These are phyloP conservation scores for Perca flavescens DNA, from an alignment of 2,113 vertebrate genomes.

Conservation along the genomic window DNA sequence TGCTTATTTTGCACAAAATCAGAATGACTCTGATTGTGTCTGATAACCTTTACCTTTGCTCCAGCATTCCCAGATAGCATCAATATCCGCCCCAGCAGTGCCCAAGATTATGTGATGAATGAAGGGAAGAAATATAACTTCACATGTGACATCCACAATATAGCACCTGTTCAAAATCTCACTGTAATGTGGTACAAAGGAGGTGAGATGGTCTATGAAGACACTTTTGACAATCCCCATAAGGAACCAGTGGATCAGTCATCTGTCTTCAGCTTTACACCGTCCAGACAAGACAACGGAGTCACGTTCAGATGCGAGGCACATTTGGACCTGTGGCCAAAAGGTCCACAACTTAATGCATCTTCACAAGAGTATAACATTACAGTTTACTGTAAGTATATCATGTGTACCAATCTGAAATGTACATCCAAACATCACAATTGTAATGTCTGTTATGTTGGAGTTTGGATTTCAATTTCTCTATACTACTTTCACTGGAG, in stretches of 20 bases:
- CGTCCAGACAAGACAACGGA: conserved; percentile 27
- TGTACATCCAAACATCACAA: neutral
- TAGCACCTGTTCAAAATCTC: conserved; percentile 63
- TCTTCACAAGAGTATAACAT: conserved; percentile 9
- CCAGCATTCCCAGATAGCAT: conserved; percentile 74
- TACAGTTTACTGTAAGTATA: conserved; percentile 71
- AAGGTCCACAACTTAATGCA: conserved; percentile 4
- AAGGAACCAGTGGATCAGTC: neutral
- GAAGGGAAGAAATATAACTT: conserved; percentile 34
- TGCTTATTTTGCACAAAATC: neutral
- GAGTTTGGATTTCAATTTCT: neutral
- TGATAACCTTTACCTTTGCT: conserved; percentile 12
- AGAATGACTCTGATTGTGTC: neutral
- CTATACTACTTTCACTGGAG: neutral
- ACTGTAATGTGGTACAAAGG: conserved; percentile 58
- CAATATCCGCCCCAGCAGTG: conserved; percentile 38
- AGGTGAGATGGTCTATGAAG: accelerated
- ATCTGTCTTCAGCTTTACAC: neutral
- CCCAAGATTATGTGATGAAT: neutral
- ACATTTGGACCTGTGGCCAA: conserved; percentile 68
- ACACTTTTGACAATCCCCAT: accelerated
- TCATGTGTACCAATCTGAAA: neutral
- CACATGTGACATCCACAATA: conserved; percentile 50
- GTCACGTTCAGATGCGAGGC: conserved; percentile 73
- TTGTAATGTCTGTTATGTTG: neutral